Evolutionary conservation across 2,113 vertebrate species (phyloP).

Genomic region (Pluvialis apricaria): DNA sequence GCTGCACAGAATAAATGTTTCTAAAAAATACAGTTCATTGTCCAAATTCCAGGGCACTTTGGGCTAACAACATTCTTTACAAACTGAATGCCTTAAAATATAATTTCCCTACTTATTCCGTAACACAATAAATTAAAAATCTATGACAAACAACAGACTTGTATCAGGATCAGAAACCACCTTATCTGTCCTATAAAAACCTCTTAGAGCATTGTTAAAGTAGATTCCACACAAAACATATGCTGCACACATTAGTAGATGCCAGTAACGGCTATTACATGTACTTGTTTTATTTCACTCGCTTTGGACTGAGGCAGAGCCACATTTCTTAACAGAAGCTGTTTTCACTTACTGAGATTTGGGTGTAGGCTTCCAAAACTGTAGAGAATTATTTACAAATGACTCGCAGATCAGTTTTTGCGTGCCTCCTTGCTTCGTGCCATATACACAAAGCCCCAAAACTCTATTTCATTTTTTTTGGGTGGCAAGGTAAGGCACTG

Average conservation of each 20-base stretch:
- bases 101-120: background rate
- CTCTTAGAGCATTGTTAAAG: background rate
- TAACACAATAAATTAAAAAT: background rate
- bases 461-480: background rate
- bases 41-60: background rate
- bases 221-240: background rate
- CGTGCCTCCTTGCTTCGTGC: background rate
- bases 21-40: background rate
- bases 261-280: background rate
- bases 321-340: background rate
- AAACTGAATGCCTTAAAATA: background rate
- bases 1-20: background rate
- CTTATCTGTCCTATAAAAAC: background rate
- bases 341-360: background rate
- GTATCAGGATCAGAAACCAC: background rate
- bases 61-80: background rate
- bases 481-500: background rate
- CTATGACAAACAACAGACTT: background rate
- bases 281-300: background rate
- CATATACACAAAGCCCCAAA: background rate
- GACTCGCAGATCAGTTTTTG: background rate
- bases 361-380: background rate
- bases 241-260: background rate
- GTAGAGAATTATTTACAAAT: background rate
- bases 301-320: background rate